Evolutionary conservation across 2,888 invertebrate species (phyloP).

Genomic region (Cephus sareptanus): DNA sequence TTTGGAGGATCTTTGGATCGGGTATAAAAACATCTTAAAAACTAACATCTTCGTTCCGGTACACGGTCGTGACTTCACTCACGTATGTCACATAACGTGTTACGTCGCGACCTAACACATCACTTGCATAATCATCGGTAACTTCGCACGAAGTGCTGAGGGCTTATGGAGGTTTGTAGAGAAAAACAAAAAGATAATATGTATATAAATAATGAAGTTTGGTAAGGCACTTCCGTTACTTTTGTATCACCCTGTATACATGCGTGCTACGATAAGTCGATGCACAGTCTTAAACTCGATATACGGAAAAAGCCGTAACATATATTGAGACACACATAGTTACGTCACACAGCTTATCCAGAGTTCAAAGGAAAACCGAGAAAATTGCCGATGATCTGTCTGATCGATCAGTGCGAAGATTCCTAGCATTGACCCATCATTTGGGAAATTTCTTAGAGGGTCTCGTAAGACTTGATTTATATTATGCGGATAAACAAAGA

Average conservation of each 20-base stretch:
- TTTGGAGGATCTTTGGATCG: conserved; percentile 49
- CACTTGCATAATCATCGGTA: conserved; percentile 30
- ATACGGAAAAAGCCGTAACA: background rate
- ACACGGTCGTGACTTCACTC: background rate
- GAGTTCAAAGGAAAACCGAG: background rate
- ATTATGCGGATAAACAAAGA: background rate
- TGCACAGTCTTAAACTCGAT: background rate
- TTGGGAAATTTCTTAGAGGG: background rate
- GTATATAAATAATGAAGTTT: background rate
- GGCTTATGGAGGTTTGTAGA: conserved; percentile 13
- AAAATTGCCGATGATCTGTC: background rate
- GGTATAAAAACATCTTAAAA: conserved; percentile 43
- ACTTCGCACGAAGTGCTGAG: background rate
- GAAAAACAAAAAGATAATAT: conserved; percentile 6
- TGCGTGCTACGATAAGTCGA: background rate
- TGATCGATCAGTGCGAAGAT: background rate
- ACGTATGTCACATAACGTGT: background rate
- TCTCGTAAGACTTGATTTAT: background rate
- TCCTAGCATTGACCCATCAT: background rate
- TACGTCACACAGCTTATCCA: background rate
- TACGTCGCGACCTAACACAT: conserved; percentile 24
- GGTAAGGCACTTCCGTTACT: background rate
- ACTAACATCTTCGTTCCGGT: conserved; percentile 26
- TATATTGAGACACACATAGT: background rate
- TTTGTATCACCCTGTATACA: background rate